Conservation (phyloP, 2,888 invertebrate species). For the Eupithecia dodoneata region DNA sequence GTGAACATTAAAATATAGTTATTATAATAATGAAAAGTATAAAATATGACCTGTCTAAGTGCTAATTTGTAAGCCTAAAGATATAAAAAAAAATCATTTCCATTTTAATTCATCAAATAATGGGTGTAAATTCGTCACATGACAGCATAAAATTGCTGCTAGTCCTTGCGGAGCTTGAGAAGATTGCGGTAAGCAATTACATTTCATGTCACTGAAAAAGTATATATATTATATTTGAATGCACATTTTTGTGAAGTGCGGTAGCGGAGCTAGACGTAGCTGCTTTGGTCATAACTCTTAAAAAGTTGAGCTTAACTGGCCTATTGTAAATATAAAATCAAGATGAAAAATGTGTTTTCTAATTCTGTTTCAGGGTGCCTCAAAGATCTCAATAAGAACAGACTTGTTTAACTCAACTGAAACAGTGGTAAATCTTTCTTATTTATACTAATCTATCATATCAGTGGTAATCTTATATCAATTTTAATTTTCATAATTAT, state of each 20-base stretch:
- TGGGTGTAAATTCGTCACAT: neutral
- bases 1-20: no score
- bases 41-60: no score
- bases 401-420: slow-evolving; percentile 24
- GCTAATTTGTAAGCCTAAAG: no score
- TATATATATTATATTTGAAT: neutral
- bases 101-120: neutral
- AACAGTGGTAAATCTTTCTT: slow-evolving; percentile 20
- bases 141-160: neutral
- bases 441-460: no score
- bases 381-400: slow-evolving; percentile 31
- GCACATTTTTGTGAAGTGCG: neutral
- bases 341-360: neutral
- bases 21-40: no score
- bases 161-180: no score
- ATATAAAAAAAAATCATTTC: no score
- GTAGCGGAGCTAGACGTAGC: neutral
- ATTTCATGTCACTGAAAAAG: neutral
- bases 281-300: neutral
- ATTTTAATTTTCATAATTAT: no score
- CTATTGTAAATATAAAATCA: neutral
- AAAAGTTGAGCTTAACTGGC: neutral
- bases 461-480: no score
- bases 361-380: slow-evolving; percentile 25
- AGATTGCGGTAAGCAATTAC: neutral